A percentile compares a stretch with the other conserved stretches of the same genome.
Conservation (phyloP, 2,113 vertebrate species). For the Mionectes macconnelli region DNA sequence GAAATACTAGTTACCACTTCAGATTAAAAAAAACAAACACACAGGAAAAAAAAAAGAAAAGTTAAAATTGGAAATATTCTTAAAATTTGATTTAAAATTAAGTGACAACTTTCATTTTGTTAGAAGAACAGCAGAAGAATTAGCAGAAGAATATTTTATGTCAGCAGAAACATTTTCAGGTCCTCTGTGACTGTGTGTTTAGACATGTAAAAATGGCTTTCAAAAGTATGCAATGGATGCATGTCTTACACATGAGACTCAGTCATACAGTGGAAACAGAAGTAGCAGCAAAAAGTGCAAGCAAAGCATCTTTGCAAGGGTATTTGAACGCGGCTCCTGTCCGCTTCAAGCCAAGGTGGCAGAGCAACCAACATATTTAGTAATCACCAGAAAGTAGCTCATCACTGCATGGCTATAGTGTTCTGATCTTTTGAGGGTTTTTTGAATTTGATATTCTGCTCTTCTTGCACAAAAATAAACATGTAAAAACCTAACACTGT, state of each 20-base stretch:
- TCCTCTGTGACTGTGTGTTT: not conserved
- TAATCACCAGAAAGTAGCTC: not conserved
- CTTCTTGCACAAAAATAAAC: not conserved
- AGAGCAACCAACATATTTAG: not conserved
- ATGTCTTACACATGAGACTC: not conserved
- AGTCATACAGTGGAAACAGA: not conserved
- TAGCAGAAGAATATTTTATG: not conserved
- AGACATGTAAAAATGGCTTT: not conserved
- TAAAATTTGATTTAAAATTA: not conserved
- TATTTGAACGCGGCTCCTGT: not conserved
- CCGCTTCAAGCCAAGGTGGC: not conserved
- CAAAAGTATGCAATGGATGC: not conserved
- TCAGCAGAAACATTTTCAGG: not conserved
- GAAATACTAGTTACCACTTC: not conserved
- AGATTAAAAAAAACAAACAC: not conserved
- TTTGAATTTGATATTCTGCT: not conserved
- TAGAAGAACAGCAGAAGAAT: too few species aligned
- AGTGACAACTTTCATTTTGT: not conserved
- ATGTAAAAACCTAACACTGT: not conserved
- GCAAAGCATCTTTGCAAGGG: not conserved
- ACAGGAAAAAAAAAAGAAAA: not conserved
- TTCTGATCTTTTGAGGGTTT: not conserved
- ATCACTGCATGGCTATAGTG: fast-evolving
- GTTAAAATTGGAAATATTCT: not conserved
- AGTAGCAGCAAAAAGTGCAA: not conserved